Percentiles rank a stretch among this genome's conserved stretches.
These are phyloP conservation scores for Gavia stellata DNA, from an alignment of 2,113 vertebrate genomes.

Conservation along the genomic window DNA sequence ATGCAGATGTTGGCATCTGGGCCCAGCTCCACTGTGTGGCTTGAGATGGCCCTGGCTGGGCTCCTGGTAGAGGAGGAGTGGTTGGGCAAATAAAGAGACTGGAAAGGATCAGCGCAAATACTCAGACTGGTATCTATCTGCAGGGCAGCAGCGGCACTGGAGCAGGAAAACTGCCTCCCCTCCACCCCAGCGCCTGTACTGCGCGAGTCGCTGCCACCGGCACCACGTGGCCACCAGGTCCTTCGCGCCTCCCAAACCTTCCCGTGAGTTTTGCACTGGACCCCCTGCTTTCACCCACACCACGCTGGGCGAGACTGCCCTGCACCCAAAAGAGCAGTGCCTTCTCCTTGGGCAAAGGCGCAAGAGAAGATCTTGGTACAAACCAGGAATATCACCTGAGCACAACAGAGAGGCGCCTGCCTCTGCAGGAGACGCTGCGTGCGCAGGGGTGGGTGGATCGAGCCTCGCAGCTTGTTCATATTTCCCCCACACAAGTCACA, in stretches of 20 bases:
- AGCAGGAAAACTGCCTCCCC: neutral
- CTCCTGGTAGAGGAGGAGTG: neutral
- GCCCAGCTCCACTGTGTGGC: neutral
- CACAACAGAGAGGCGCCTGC: neutral
- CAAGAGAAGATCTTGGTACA: neutral
- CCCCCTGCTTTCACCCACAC: neutral
- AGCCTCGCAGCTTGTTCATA: neutral
- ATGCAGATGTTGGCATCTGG: neutral
- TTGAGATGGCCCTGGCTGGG: neutral
- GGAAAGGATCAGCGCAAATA: neutral
- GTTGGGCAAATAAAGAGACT: neutral
- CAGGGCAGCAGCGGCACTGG: neutral
- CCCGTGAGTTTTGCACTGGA: neutral
- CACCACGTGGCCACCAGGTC: neutral
- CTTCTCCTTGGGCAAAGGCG: neutral
- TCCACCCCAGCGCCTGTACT: neutral
- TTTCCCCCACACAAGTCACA: constrained; percentile 6
- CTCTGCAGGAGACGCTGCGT: neutral
- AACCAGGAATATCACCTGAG: neutral
- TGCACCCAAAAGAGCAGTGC: neutral
- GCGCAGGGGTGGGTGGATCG: neutral
- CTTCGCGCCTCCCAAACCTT: neutral
- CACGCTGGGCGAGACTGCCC: neutral
- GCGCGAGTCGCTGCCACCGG: accelerated
- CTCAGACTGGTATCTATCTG: neutral